Base-by-base conservation (phyloP, 2,113 vertebrate genomes). In the Phaethon lepturus region DNA sequence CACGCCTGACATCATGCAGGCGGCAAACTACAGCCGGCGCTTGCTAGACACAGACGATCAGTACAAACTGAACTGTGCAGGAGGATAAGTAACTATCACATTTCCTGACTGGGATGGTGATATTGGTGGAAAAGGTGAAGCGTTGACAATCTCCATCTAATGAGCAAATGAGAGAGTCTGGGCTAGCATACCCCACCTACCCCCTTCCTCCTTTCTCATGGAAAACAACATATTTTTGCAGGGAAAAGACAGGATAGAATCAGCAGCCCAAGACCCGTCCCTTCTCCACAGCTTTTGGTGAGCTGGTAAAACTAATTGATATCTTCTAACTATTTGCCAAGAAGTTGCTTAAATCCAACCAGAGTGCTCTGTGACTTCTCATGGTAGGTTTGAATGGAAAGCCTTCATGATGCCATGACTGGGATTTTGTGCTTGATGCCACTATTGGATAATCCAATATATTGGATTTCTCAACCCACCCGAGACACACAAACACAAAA, bases 1-100 rank as follows among this genome's bases (percentile, higher is more conserved):
- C 24, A 5, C 0, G 2, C 40, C 47, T 66, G 53, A 18, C 3
- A 3, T 62, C 3, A 3, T 25, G 50, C 10, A 45, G 64, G 69
- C 45, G 56, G 31, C 24, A 85, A 95, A 53, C 40, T 25, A 5
- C 26, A 68, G 89, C 62, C 4, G 3, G n/a, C 3, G 1, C 35
- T 56, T 63, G 44, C 52, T 59, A 52, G 62, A 49, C 60, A 49
- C 24, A 58, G 11, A 45, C 26, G 81, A 72, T 23, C 33, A 63
- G 77, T 13, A 60, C 33, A 66, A 63, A 60, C n/a, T 28, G 47
- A 77, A 23, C 26, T 17, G 40, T 38, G 33, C 3, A 6, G 62
- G 14, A 71, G 7, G 7, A 69, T 13, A 50, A 86, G 24, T 18
- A 38, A n/a, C 33, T 2, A 0, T 50, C 26, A 22, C 9, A 15